Conservation (phyloP, 1,140 invertebrate species). For the Tigriopus japonicus region DNA sequence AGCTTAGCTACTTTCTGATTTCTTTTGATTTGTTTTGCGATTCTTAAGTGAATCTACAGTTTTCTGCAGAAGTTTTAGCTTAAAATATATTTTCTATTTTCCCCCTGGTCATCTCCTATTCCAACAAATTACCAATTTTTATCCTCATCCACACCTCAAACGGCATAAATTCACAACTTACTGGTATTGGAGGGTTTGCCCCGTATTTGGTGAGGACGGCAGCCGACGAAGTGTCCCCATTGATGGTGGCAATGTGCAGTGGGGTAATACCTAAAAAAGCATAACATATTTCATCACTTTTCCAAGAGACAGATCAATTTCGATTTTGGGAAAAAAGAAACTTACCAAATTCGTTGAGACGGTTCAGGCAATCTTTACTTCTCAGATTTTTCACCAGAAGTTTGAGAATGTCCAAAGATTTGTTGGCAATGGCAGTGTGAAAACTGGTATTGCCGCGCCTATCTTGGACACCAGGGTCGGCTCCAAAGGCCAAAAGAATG, state of each 20-base stretch:
- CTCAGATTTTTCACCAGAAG: not conserved
- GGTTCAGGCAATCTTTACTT: slow-evolving; percentile 1
- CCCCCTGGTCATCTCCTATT: too few relatives aligned
- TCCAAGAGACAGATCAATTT: not conserved
- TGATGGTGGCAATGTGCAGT: slow-evolving; percentile 2
- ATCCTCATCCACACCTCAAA: too few relatives aligned
- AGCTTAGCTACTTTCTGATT: too few relatives aligned
- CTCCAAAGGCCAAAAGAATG: slow-evolving; percentile 5
- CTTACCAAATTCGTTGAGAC: slow-evolving; percentile 5
- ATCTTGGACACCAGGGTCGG: slow-evolving; percentile 2
- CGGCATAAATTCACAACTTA: not conserved
- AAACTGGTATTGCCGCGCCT: slow-evolving; percentile 3
- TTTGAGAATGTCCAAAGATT: slow-evolving; percentile 2
- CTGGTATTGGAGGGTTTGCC: not conserved
- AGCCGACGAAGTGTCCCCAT: not conserved
- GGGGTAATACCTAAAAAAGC: slow-evolving; percentile 4
- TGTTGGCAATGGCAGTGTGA: slow-evolving; percentile 2
- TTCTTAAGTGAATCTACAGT: too few relatives aligned
- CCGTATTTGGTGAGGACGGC: not conserved
- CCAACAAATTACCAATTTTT: too few relatives aligned
- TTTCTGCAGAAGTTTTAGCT: too few relatives aligned
- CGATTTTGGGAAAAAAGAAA: not conserved
- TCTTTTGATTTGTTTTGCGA: too few relatives aligned
- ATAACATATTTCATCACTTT: not conserved
- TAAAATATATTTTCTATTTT: too few relatives aligned